Percentiles rank a stretch among this genome's conserved stretches.
Conservation (phyloP, 2,113 vertebrate species). For the Lophura nycthemera region DNA sequence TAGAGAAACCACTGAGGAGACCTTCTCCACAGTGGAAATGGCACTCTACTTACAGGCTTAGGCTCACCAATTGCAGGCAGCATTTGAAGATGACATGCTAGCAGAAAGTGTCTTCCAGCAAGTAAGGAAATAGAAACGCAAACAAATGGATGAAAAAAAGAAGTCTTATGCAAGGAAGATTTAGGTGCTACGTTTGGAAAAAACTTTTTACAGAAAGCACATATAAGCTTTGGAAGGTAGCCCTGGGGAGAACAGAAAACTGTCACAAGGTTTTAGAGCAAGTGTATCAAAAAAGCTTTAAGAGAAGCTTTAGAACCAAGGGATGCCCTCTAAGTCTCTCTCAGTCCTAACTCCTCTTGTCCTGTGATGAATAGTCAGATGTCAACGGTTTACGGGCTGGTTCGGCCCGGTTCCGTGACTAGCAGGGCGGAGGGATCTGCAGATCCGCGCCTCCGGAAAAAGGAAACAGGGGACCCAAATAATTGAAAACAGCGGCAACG, state of each 20-base stretch:
- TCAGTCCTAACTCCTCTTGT: conserved; percentile 1
- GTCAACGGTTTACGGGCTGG: too few relatives aligned
- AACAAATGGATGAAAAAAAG: background rate
- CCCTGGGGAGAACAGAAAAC: background rate
- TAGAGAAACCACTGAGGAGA: background rate
- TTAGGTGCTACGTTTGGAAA: background rate
- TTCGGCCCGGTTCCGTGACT: too few relatives aligned
- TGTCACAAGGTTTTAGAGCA: background rate
- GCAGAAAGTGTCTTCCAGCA: background rate
- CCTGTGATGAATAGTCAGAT: conserved; percentile 5
- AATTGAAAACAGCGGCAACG: too few relatives aligned
- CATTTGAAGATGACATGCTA: background rate
- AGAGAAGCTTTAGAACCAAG: background rate
- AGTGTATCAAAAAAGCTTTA: background rate
- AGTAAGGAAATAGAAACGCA: background rate
- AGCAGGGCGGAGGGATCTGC: too few relatives aligned
- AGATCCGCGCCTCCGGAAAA: too few relatives aligned
- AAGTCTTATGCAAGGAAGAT: background rate
- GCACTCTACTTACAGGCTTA: background rate
- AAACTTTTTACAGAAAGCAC: background rate
- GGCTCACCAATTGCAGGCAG: background rate
- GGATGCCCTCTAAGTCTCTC: background rate
- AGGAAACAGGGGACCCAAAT: too few relatives aligned
- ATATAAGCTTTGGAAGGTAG: background rate
- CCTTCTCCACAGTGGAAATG: background rate